phyloP scores from a whole-genome alignment of 1,140 invertebrate genomes.

The Cyrtorhinus lividipennis region DNA sequence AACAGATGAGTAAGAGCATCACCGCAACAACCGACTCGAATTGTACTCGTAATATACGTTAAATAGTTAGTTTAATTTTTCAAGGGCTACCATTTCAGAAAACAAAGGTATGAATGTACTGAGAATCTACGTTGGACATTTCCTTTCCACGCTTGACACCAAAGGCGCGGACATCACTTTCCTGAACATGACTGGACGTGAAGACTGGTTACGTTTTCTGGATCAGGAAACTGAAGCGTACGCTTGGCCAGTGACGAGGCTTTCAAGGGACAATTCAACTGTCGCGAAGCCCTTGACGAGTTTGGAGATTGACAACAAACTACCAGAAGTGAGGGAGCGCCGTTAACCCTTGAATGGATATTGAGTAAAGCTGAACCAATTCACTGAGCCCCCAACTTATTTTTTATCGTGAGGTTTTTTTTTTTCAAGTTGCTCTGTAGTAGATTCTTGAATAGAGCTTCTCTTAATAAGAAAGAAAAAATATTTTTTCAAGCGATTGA shows the following conservation, averaged over 20 bases:
- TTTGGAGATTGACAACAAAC: conserved; percentile 10
- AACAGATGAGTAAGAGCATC: conserved; percentile 37
- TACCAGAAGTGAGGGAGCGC: too few species aligned
- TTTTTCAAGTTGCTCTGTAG: too few species aligned
- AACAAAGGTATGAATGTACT: conserved; percentile 33
- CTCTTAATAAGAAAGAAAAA: too few species aligned
- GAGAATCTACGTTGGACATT: conserved; percentile 50
- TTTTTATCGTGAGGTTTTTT: too few species aligned
- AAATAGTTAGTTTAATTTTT: too few species aligned
- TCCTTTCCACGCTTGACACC: conserved; percentile 72
- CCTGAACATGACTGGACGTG: conserved; percentile 38
- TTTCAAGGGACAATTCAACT: not conserved
- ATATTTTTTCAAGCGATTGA: too few species aligned
- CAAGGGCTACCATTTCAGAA: conserved; percentile 30
- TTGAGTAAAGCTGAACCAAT: too few species aligned
- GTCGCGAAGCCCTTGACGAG: not conserved
- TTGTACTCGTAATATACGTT: too few species aligned
- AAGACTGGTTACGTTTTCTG: conserved; percentile 37
- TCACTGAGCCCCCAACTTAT: too few species aligned
- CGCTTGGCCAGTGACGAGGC: conserved; percentile 34
- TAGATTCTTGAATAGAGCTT: too few species aligned
- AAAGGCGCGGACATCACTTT: conserved; percentile 60
- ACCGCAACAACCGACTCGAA: too few species aligned
- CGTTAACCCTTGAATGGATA: too few species aligned
- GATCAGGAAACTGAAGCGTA: conserved; percentile 42